These are phyloP conservation scores for Rhamphomyia laevipes DNA, from an alignment of 2,888 invertebrate genomes.

Conservation along the genomic window DNA sequence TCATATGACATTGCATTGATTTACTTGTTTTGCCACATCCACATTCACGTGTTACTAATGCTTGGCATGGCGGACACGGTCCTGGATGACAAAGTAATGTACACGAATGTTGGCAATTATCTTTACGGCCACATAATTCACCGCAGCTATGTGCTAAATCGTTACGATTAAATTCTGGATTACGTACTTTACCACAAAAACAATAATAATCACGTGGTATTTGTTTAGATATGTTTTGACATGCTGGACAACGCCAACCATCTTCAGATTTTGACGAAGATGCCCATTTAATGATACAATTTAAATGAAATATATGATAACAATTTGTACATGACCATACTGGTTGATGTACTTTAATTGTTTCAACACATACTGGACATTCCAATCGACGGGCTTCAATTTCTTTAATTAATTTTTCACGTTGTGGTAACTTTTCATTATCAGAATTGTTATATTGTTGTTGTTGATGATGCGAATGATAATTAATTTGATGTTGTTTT, in stretches of 20 bases:
- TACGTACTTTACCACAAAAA: constrained; percentile 72
- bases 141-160: constrained; percentile 88
- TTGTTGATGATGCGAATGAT: neutral
- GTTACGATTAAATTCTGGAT: constrained; percentile 64
- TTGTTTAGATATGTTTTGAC: constrained; percentile 66
- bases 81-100: constrained; percentile 85
- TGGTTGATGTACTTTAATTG: constrained; percentile 63
- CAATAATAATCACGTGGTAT: constrained; percentile 76
- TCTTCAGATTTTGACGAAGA: constrained; percentile 63
- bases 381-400: constrained; percentile 72
- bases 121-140: constrained; percentile 56
- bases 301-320: constrained; percentile 83
- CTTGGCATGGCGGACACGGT: constrained; percentile 82
- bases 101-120: constrained; percentile 54
- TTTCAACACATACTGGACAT: constrained; percentile 90
- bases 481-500: too few relatives aligned
- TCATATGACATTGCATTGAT: constrained; percentile 60
- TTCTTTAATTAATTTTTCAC: constrained; percentile 74
- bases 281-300: constrained; percentile 88
- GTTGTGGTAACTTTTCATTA: constrained; percentile 50
- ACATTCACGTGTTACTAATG: constrained; percentile 58
- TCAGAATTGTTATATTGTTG: constrained; percentile 15
- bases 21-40: constrained; percentile 65
- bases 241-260: constrained; percentile 94
- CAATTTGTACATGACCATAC: constrained; percentile 90